phyloP scores from a whole-genome alignment of 2,888 invertebrate species.

The Azorinus chamasolen region DNA sequence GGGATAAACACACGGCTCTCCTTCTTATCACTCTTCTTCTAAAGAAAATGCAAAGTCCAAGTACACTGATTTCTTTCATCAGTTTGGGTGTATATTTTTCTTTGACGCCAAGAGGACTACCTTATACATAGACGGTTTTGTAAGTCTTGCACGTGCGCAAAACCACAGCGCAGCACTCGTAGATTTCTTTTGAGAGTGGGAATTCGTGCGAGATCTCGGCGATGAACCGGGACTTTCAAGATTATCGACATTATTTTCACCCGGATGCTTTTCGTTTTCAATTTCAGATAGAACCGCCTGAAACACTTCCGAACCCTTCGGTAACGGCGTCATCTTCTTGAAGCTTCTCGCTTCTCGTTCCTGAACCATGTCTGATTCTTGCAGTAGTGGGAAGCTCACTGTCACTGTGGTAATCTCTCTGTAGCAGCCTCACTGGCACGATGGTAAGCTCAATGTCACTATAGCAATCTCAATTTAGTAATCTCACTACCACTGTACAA shows the following conservation, averaged over 20 bases:
- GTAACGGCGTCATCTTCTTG: constrained; percentile 9
- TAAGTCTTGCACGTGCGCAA: neutral
- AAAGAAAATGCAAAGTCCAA: too few relatives aligned
- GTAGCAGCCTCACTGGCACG: too few relatives aligned
- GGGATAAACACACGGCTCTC: too few relatives aligned
- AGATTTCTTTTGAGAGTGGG: neutral
- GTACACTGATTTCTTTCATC: too few relatives aligned
- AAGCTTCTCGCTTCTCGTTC: neutral
- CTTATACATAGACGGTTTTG: constrained; percentile 3
- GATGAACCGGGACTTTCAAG: neutral
- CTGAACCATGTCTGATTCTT: too few relatives aligned
- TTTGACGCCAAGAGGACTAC: constrained; percentile 6
- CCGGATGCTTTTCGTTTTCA: neutral
- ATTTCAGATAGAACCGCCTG: constrained; percentile 17
- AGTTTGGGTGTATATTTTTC: neutral
- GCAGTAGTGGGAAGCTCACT: too few relatives aligned
- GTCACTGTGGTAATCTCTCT: too few relatives aligned
- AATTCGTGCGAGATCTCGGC: constrained; percentile 16
- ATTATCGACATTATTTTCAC: constrained; percentile 2
- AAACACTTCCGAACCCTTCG: constrained; percentile 20
- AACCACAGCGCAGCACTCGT: constrained; percentile 1
- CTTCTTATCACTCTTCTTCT: too few relatives aligned
- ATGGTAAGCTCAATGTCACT: too few relatives aligned
- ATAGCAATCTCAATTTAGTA: too few relatives aligned
- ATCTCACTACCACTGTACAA: too few relatives aligned